Base-by-base conservation (phyloP, 2,888 invertebrate genomes). In the Icerya purchasi region DNA sequence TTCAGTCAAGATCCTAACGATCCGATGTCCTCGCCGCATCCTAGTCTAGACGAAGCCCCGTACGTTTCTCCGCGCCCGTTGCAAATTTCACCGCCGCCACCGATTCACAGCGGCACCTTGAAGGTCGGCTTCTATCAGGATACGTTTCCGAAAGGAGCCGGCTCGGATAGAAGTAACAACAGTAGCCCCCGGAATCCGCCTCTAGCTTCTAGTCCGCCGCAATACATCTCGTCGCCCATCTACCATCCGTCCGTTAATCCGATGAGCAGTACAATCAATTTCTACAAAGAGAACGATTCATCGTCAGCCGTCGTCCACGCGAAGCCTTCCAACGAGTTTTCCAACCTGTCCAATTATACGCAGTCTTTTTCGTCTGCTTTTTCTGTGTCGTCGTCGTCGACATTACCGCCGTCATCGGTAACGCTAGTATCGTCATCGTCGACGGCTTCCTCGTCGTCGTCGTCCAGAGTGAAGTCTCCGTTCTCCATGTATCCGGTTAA, bases 71-170 rank as follows among this genome's bases (percentile, higher is more conserved):
- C 85, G 1, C 77, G 70, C 52, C 68, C 57, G 65, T 70, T 62
- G 22, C 64, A 70, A 65, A 76, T 82, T 3, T 74, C 84, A 68
- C 81, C 84, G 0, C 77, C 81, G 18, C 60, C 56, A 20, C 54
- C 60, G 21, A 57, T 58, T 36, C 57, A 58, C 51, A 57, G 57
- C n/a, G 87, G 87, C 67, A 83, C 86, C 2, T 83, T 89, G 3
- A 77, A 88, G 65, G 88, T 87, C 49, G 89, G 89, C 2, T 90
- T 90, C 70, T 89, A 90, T 71, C 89, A 90, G 70, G 89, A 89
- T 66, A 84, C 84, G n/a, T 66, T 66, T 62, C 66, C 67, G 2
- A 61, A 65, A 49, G 65, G 84, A 66, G 86, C 86, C 66, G 86
- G 86, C 36, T 8, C 8, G 5, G 8, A 5, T 36, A 5, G 36